These are phyloP conservation scores for Pogonomyrmex barbatus DNA, from an alignment of 1,140 invertebrate species.

Conservation along the genomic window DNA sequence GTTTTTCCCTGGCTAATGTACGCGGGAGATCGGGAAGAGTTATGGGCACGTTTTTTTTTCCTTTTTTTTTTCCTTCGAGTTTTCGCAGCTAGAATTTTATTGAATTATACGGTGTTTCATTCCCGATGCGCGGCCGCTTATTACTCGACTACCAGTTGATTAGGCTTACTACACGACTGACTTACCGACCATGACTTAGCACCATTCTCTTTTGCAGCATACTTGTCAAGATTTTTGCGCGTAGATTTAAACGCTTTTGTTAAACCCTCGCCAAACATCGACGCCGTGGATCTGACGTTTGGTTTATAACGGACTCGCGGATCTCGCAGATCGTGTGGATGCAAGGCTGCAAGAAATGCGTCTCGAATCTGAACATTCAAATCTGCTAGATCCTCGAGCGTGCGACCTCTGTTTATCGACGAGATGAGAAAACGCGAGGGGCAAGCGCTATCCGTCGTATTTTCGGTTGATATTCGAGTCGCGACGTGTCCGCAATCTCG, in stretches of 20 bases:
- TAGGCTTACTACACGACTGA: not conserved
- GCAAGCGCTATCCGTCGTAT: constrained; percentile 21
- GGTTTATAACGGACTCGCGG: not conserved
- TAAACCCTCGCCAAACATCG: not conserved
- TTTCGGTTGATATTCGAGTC: constrained; percentile 2
- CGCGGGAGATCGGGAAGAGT: constrained; percentile 54
- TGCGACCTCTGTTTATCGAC: constrained; percentile 11
- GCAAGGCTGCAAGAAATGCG: not conserved
- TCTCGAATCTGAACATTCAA: not conserved
- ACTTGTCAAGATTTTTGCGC: not conserved
- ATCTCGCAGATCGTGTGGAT: not conserved
- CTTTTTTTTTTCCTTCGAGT: not conserved
- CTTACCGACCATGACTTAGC: too few species aligned
- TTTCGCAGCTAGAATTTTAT: constrained; percentile 41
- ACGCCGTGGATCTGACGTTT: not conserved
- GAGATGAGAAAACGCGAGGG: not conserved
- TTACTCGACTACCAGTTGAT: not conserved
- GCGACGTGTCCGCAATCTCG: constrained; percentile 32
- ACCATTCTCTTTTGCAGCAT: not conserved
- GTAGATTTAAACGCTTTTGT: not conserved
- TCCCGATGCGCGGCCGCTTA: not conserved
- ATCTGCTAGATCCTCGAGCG: not conserved
- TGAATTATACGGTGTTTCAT: constrained; percentile 50
- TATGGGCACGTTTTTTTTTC: constrained; percentile 17
- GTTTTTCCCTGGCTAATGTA: constrained; percentile 68